Conservation (phyloP, 2,888 invertebrate species). For the Drosophila cracens region DNA sequence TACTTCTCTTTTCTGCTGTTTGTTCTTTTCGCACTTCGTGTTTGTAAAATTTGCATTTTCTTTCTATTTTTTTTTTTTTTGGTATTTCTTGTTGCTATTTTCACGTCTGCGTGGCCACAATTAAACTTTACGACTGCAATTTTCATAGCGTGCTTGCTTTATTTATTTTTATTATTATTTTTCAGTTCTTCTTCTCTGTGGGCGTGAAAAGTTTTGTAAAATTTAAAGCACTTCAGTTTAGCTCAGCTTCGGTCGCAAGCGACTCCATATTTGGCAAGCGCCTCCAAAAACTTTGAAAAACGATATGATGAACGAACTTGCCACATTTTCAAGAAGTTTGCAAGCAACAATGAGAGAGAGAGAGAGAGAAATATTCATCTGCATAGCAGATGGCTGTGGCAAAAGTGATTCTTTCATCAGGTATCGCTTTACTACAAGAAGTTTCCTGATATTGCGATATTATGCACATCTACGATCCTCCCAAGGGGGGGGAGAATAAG, state of each 20-base stretch:
- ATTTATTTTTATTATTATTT: constrained; percentile 39
- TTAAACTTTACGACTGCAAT: constrained; percentile 77
- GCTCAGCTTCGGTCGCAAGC: constrained; percentile 15
- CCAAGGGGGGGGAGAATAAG: not conserved
- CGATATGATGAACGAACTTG: constrained; percentile 26
- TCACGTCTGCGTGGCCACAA: constrained; percentile 62
- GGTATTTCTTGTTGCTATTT: constrained; percentile 25
- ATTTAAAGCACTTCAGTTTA: constrained; percentile 51
- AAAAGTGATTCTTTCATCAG: not conserved
- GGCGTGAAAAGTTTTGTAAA: constrained; percentile 35
- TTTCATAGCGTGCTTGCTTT: constrained; percentile 60
- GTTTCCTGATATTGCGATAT: not conserved
- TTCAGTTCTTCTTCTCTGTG: constrained; percentile 2
- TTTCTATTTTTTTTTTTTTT: not conserved
- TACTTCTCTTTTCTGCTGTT: constrained; percentile 5
- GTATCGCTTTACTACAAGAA: not conserved
- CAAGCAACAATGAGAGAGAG: not conserved
- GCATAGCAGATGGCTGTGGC: not conserved
- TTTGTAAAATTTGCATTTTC: constrained; percentile 57
- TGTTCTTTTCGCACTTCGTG: constrained; percentile 37
- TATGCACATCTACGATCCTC: not conserved
- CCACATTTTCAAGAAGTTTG: not conserved
- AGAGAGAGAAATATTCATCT: no score
- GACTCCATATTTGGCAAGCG: constrained; percentile 4
- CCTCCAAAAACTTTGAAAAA: not conserved